Evolutionary conservation across 2,113 vertebrate genomes (phyloP).

Genomic region (Xiphophorus hellerii): DNA sequence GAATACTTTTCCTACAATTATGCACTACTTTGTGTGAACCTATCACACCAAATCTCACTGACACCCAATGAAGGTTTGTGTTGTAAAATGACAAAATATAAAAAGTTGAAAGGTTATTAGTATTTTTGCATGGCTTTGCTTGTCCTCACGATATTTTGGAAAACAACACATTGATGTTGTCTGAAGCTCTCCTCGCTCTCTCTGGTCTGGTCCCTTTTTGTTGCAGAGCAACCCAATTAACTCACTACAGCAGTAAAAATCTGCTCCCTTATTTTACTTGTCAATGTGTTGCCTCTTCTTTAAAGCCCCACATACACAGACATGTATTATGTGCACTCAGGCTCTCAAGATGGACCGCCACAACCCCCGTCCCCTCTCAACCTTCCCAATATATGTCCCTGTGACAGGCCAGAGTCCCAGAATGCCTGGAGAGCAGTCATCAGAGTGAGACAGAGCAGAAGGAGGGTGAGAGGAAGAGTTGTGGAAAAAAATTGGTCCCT

Average conservation of each 20-base stretch:
- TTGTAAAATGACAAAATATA: background rate
- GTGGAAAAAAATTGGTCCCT: constrained; percentile 70
- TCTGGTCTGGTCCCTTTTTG: constrained; percentile 4
- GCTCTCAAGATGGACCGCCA: constrained; percentile 26
- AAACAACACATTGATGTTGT: constrained; percentile 19
- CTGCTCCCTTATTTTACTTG: constrained; percentile 30
- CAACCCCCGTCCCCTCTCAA: background rate
- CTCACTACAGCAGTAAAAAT: constrained; percentile 14
- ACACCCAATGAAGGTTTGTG: background rate
- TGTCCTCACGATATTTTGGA: background rate
- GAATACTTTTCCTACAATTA: background rate
- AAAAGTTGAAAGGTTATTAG: background rate
- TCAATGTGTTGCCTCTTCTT: background rate
- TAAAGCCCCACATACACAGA: constrained; percentile 30
- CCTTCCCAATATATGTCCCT: constrained; percentile 32
- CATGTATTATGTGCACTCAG: constrained; percentile 23
- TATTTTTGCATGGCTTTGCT: background rate
- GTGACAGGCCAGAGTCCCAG: constrained; percentile 60
- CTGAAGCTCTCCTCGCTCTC: constrained; percentile 11
- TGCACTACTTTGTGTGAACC: background rate
- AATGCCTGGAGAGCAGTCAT: constrained; percentile 61
- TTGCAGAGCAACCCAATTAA: constrained; percentile 54
- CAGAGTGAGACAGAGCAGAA: constrained; percentile 54
- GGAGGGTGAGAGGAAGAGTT: constrained; percentile 49
- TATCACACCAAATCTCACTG: background rate